Evolutionary conservation across 2,888 invertebrate genomes (phyloP), one percentile per base, ranked within the genome.

Genomic region (Mesochorus sp.): DNA sequence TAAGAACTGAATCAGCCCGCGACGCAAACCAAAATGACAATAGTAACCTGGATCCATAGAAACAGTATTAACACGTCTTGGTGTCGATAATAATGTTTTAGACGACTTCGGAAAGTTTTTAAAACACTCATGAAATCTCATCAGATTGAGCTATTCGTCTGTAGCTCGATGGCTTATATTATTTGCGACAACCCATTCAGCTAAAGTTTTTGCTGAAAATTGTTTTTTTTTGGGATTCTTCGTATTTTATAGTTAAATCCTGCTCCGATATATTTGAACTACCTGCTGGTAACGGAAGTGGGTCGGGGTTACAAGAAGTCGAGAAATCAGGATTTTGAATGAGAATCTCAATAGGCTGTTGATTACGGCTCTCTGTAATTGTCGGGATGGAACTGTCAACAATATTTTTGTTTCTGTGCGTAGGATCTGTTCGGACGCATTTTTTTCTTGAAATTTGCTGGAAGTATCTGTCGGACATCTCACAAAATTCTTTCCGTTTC

Each of bases 11-110:
- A 26, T 17, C 8, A 61, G 14, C 26, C 61, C 61, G 14, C 42
- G 14, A 28, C 28, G 26, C 14, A 61, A 28, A 28, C 14, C 61
- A 61, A 61, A 61, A 34, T 59, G 59, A 19, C 24, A 42, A 59
- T 59, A 59, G 26, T 59, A 42, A 26, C 59, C 59, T 26, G 42
- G 59, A n/a, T 42, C 42, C 59, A 42, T 59, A 3, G 6, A n/a
- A 19, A 42, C 14, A 39, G 26, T 42, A 24, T 26, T 59, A 6
- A 24, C 24, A 12, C 19, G 21, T 59, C 59, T 39, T 12, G 59
- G 59, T 39, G 59, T 59, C 39, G 21, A 59, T 26, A 59, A n/a
- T 26, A 59, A 42, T 42, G 24, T 59, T 24, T 59, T 59, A 17
- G 59, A 8, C 12, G 39, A 24, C 26, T 59, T 42, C 14, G 59